These are phyloP conservation scores for Sebastes fasciatus DNA, from an alignment of 2,113 vertebrate genomes.

Conservation along the genomic window DNA sequence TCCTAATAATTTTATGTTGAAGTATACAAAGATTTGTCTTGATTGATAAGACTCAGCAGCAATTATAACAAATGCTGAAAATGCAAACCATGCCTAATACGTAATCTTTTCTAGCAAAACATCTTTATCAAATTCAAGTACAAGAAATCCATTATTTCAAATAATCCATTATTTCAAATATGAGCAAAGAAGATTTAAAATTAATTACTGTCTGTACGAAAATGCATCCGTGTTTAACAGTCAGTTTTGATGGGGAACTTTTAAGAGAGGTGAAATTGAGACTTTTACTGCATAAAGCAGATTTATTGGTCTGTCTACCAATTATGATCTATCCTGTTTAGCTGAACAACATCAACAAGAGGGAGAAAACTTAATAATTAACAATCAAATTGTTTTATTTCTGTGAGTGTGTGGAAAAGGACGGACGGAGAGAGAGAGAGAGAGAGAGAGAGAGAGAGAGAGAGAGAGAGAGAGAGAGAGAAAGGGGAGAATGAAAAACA, in stretches of 20 bases:
- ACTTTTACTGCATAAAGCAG: slow-evolving; percentile 50
- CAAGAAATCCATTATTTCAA: slow-evolving; percentile 62
- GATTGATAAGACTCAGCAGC: slow-evolving; percentile 36
- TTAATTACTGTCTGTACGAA: slow-evolving; percentile 53
- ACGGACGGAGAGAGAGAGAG: not conserved
- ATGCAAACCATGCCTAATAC: slow-evolving; percentile 45
- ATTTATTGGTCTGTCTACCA: slow-evolving; percentile 56
- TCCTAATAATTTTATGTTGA: slow-evolving; percentile 37
- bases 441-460: not conserved
- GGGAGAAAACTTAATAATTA: slow-evolving; percentile 30
- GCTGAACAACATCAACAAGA: slow-evolving; percentile 41
- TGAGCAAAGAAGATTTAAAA: slow-evolving; percentile 48
- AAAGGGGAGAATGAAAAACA: slow-evolving; percentile 34
- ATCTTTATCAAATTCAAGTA: slow-evolving; percentile 63
- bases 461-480: not conserved
- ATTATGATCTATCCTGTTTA: slow-evolving; percentile 59
- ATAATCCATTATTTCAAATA: slow-evolving; percentile 64
- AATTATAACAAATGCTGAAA: slow-evolving; percentile 53
- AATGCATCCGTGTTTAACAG: slow-evolving; percentile 41
- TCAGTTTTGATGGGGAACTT: slow-evolving; percentile 55
- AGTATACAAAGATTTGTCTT: slow-evolving; percentile 14
- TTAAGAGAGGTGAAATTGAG: slow-evolving; percentile 54
- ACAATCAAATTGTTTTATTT: slow-evolving; percentile 51
- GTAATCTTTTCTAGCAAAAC: slow-evolving; percentile 32
- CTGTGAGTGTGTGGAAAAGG: not conserved